Evolutionary conservation across 2,888 invertebrate species (phyloP).

Genomic region (Gortyna flavago): DNA sequence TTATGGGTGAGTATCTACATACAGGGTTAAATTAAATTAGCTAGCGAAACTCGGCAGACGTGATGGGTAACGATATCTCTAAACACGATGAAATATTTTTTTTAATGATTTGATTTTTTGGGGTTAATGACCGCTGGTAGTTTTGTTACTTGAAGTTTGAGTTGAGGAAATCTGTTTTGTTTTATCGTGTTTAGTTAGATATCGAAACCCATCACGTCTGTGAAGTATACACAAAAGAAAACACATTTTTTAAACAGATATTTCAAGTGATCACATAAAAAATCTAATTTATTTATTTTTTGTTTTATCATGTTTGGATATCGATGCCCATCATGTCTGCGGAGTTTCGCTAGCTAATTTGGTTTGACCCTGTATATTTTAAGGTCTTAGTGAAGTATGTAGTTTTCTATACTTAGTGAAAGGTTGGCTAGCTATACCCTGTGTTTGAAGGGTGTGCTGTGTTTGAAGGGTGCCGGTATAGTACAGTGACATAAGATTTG

Average conservation of each 20-base stretch:
- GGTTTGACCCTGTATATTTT: neutral
- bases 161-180: neutral
- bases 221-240: neutral
- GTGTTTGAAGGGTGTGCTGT: neutral
- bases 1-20: conserved; percentile 77
- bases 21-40: neutral
- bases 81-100: neutral
- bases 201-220: neutral
- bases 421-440: neutral
- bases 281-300: neutral
- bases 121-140: neutral
- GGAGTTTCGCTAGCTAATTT: neutral
- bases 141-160: neutral
- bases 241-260: no score
- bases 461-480: neutral
- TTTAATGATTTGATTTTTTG: neutral
- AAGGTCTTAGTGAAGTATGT: neutral
- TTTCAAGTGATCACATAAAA: no score
- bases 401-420: neutral
- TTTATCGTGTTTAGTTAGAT: neutral
- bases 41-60: neutral
- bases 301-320: neutral
- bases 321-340: neutral
- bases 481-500: no score
- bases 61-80: neutral